Evolutionary conservation across 2,888 invertebrate species (phyloP).

Genomic region (Caradrina clavipalpis): DNA sequence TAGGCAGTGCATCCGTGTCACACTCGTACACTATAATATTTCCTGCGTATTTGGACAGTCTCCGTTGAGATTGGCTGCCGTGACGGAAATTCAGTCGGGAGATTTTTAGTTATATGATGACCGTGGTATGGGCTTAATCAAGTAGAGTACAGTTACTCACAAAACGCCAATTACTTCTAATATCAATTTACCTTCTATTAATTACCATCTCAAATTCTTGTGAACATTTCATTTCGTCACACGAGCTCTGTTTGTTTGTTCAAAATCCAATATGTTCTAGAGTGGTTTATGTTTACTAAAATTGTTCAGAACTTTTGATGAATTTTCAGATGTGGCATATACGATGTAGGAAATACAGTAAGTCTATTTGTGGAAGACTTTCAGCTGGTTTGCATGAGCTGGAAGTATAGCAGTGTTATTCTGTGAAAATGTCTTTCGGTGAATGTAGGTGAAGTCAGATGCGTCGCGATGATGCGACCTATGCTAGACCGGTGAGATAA

Average conservation of each 20-base stretch:
- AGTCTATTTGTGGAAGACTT: conserved; percentile 19
- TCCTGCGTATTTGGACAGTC: too few species aligned
- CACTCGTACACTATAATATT: too few species aligned
- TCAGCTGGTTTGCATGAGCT: not conserved
- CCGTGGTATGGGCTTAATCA: not conserved
- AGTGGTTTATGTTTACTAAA: conserved; percentile 42
- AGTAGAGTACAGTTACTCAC: not conserved
- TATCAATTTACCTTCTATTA: not conserved
- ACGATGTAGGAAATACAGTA: conserved; percentile 18
- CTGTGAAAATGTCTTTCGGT: too few species aligned
- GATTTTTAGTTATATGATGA: too few species aligned
- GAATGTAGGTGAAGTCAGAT: too few species aligned
- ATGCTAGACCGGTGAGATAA: too few species aligned
- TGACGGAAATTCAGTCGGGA: too few species aligned
- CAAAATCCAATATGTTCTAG: conserved; percentile 15
- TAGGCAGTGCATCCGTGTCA: too few species aligned
- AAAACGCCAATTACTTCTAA: not conserved
- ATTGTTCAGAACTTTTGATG: conserved; percentile 51
- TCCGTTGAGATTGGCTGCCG: too few species aligned
- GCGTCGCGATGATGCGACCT: too few species aligned
- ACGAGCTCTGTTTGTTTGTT: conserved; percentile 9
- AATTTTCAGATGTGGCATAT: conserved; percentile 27
- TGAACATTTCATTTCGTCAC: conserved; percentile 20
- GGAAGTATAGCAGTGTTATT: not conserved
- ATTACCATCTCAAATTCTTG: conserved; percentile 13